Evolutionary conservation across 2,888 invertebrate genomes (phyloP), one percentile per base, ranked within the genome.

Genomic region (Cataglyphis altisquamis): DNA sequence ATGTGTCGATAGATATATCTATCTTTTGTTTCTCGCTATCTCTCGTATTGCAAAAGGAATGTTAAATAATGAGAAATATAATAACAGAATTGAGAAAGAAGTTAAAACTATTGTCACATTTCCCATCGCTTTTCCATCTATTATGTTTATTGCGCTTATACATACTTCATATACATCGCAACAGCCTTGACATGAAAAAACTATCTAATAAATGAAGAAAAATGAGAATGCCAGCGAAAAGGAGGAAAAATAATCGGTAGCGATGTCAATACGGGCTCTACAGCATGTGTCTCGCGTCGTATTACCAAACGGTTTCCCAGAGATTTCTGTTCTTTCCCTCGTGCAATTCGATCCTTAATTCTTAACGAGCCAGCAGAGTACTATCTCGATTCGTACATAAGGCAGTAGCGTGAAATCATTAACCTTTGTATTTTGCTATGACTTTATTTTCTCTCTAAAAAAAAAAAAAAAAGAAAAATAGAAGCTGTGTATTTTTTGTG

Each of bases 291-390:
- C 86, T 86, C 89, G 91, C 88, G 81, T 93, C 92, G 87, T 88
- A 73, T 92, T 92, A 92, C 90, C 88, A 84, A 90, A 90, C 91
- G 88, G 90, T 92, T 91, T 90, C 90, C 92, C 89, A 90, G 91
- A 92, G 90, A 92, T 92, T 86, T 89, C 89, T 82, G 74, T 77
- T 86, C 68, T 81, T 82, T 87, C 84, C 87, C 88, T 68, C 86
- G 80, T 89, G 92, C 90, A 91, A 92, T 81, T 86, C 88, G 90
- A 92, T 86, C 89, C 86, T 82, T 80, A 29, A 39, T 70, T 81
- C 84, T 86, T 82, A 85, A 85, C 87, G 78, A 90, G 82, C 68
- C 57, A 74, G 48, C 52, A 41, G 78, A 63, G 55, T 9, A 41
- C n/a, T 21, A 21, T 60, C 45, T 60, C 57, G 45, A 70, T 78